These are phyloP conservation scores for Rambutsinella grinnellia DNA, from an alignment of 2,888 invertebrate genomes.

Conservation along the genomic window DNA sequence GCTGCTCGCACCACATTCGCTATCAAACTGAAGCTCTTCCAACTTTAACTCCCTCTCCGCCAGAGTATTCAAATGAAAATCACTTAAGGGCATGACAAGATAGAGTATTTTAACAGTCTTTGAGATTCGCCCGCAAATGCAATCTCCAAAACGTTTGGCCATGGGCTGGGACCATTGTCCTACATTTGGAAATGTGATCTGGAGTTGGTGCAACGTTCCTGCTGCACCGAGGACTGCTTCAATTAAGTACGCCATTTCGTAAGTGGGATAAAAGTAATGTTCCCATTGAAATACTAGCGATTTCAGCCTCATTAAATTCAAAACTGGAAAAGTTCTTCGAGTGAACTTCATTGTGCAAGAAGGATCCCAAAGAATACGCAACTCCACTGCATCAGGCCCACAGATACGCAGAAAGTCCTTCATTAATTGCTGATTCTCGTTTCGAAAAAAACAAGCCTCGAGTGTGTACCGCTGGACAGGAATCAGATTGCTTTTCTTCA, in stretches of 20 bases:
- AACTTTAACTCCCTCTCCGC: background rate
- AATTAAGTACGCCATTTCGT: too few relatives aligned
- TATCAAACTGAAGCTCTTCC: background rate
- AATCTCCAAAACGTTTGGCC: too few relatives aligned
- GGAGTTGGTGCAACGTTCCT: too few relatives aligned
- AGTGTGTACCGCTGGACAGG: background rate
- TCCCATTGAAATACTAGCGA: too few relatives aligned
- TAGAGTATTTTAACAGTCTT: background rate
- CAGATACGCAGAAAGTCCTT: background rate
- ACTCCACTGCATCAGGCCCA: background rate
- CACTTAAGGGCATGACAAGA: background rate
- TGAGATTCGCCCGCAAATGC: background rate
- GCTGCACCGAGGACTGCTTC: too few relatives aligned
- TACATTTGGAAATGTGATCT: too few relatives aligned
- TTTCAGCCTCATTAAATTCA: background rate
- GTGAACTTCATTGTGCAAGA: background rate
- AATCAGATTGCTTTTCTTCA: background rate
- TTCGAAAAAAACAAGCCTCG: background rate
- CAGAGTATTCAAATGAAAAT: background rate
- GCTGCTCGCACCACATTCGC: background rate
- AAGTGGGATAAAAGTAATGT: too few relatives aligned
- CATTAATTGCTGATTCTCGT: background rate
- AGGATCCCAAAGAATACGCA: too few relatives aligned
- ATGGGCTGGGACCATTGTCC: too few relatives aligned
- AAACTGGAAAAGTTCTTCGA: background rate